A percentile compares a stretch with the other conserved stretches of the same genome.
Conservation (phyloP, 2,113 vertebrate genomes). For the Pachypanchax playfairii region DNA sequence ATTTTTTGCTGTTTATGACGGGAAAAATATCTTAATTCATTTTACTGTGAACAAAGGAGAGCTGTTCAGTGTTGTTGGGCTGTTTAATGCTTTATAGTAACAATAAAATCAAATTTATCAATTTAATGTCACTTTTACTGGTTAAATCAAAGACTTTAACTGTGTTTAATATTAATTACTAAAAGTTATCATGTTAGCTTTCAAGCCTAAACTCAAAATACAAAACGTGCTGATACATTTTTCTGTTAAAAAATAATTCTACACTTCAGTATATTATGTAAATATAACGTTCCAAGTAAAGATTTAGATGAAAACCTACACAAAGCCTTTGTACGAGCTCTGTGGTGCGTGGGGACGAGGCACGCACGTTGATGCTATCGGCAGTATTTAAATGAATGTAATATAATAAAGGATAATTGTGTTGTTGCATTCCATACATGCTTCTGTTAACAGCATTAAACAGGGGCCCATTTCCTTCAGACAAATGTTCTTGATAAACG, state of each 20-base stretch:
- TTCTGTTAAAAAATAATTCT: background rate
- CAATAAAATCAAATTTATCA: too few relatives aligned
- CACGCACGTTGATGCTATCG: constrained; percentile 70
- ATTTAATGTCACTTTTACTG: too few relatives aligned
- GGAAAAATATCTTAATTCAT: too few relatives aligned
- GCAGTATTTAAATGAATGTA: constrained; percentile 73
- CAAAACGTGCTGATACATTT: too few relatives aligned
- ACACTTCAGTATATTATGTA: too few relatives aligned
- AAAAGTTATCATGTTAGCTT: background rate
- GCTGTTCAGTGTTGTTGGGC: too few relatives aligned
- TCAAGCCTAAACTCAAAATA: background rate
- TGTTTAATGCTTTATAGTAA: too few relatives aligned
- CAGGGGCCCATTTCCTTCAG: constrained; percentile 64
- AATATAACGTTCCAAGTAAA: background rate
- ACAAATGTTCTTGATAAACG: constrained; percentile 58
- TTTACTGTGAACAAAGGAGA: too few relatives aligned
- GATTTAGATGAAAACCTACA: constrained; percentile 49
- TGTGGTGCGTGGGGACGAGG: constrained; percentile 48
- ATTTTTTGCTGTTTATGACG: too few relatives aligned
- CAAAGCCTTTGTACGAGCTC: constrained; percentile 60
- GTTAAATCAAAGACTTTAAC: too few relatives aligned
- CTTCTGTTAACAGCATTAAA: constrained; percentile 78
- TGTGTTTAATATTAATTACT: too few relatives aligned
- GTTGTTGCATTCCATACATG: constrained; percentile 76
- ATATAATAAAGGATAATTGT: constrained; percentile 82